These are phyloP conservation scores for Rhopalosiphum nymphaeae DNA, from an alignment of 2,888 invertebrate species.

Conservation along the genomic window DNA sequence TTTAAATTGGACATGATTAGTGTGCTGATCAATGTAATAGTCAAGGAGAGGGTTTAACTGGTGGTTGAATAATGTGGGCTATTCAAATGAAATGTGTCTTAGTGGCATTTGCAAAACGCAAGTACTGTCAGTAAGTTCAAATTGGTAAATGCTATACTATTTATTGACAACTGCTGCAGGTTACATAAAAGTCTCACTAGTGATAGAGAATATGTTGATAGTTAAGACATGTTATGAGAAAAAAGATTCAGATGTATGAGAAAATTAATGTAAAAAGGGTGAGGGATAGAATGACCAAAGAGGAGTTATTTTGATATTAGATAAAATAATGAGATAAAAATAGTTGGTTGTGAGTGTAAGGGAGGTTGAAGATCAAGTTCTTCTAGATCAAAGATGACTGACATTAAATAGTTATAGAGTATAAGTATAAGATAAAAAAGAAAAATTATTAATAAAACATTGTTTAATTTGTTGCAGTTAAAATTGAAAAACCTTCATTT, in stretches of 20 bases:
- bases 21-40: background rate
- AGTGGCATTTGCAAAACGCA: background rate
- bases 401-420: background rate
- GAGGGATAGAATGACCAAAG: background rate
- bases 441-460: background rate
- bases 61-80: background rate
- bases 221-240: background rate
- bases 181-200: too few species aligned
- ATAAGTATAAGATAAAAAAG: background rate
- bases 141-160: background rate
- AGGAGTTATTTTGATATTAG: background rate
- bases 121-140: background rate
- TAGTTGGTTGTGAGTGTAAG: background rate
- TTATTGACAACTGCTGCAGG: background rate
- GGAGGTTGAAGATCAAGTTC: background rate
- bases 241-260: background rate
- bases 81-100: background rate
- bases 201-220: background rate
- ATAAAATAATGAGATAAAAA: background rate
- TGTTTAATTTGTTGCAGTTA: conserved; percentile 14
- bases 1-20: background rate
- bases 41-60: background rate
- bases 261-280: background rate
- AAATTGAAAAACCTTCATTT: conserved; percentile 49
- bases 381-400: background rate